phyloP scores from a whole-genome alignment of 2,888 invertebrate species.

The Macrosoma leucophasiata region DNA sequence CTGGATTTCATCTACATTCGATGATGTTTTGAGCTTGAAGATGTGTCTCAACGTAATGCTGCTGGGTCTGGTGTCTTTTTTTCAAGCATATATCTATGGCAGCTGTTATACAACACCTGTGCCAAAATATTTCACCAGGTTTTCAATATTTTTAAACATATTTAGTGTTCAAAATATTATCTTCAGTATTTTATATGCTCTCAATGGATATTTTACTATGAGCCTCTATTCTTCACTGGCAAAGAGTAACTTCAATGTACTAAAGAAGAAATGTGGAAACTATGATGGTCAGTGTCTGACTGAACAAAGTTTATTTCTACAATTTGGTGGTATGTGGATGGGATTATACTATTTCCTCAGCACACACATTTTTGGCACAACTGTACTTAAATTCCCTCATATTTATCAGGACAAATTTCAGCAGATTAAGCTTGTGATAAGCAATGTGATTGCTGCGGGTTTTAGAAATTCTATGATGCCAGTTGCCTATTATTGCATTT shows the following conservation, averaged over 20 bases:
- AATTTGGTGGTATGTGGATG: constrained; percentile 81
- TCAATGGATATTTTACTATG: constrained; percentile 80
- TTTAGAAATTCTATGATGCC: constrained; percentile 78
- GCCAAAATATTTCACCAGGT: constrained; percentile 79
- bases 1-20: constrained; percentile 79
- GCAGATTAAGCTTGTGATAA: constrained; percentile 77
- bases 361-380: constrained; percentile 70
- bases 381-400: constrained; percentile 80
- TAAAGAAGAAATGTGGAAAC: constrained; percentile 62
- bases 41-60: constrained; percentile 81
- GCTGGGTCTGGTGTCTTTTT: constrained; percentile 77
- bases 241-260: constrained; percentile 73
- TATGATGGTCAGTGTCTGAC: constrained; percentile 76
- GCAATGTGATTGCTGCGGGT: constrained; percentile 74
- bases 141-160: constrained; percentile 78
- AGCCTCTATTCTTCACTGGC: constrained; percentile 82
- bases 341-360: constrained; percentile 77
- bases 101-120: constrained; percentile 79
- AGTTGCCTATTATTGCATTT: constrained; percentile 74
- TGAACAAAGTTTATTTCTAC: constrained; percentile 80
- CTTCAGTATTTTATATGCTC: constrained; percentile 73
- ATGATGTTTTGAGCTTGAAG: constrained; percentile 75
- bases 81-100: constrained; percentile 83
- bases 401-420: constrained; percentile 81
- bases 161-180: constrained; percentile 77